These are phyloP conservation scores for Epinephelus fuscoguttatus DNA, from an alignment of 2,113 vertebrate genomes.

Conservation along the genomic window DNA sequence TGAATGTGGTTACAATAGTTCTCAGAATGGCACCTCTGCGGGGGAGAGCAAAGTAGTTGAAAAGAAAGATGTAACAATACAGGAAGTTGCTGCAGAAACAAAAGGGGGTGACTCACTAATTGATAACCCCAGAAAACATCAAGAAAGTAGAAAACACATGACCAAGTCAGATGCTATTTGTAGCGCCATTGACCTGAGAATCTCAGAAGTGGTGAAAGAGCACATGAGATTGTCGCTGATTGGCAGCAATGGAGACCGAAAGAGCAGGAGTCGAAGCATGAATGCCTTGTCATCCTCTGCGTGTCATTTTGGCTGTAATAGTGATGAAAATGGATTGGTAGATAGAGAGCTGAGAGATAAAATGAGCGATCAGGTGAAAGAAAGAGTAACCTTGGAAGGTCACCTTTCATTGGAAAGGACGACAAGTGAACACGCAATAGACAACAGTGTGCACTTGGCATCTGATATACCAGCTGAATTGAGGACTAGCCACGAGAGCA, in stretches of 20 bases:
- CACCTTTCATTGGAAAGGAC: neutral
- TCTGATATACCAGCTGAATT: neutral
- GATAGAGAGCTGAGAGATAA: conserved; percentile 18
- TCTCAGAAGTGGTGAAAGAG: conserved; percentile 84
- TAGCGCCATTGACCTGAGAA: conserved; percentile 81
- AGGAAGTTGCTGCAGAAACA: conserved; percentile 31
- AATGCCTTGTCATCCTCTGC: conserved; percentile 25
- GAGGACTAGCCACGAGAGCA: neutral
- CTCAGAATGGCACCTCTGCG: conserved; percentile 7
- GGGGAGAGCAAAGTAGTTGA: conserved; percentile 3
- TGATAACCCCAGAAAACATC: neutral
- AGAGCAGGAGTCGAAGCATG: conserved; percentile 44
- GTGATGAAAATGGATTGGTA: conserved; percentile 4
- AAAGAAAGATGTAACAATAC: conserved; percentile 1
- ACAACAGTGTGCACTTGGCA: conserved; percentile 11
- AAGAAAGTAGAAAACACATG: conserved; percentile 46
- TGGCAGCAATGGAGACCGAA: conserved; percentile 10
- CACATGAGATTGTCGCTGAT: conserved; percentile 66
- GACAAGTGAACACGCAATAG: conserved; percentile 4
- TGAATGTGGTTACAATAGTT: neutral
- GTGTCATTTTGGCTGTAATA: conserved; percentile 30
- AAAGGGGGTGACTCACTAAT: neutral
- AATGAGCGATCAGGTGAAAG: conserved; percentile 24
- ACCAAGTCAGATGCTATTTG: conserved; percentile 69
- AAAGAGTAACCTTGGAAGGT: conserved; percentile 3